Base-by-base conservation (phyloP, 2,888 invertebrate genomes). In the Lutraria lutraria region DNA sequence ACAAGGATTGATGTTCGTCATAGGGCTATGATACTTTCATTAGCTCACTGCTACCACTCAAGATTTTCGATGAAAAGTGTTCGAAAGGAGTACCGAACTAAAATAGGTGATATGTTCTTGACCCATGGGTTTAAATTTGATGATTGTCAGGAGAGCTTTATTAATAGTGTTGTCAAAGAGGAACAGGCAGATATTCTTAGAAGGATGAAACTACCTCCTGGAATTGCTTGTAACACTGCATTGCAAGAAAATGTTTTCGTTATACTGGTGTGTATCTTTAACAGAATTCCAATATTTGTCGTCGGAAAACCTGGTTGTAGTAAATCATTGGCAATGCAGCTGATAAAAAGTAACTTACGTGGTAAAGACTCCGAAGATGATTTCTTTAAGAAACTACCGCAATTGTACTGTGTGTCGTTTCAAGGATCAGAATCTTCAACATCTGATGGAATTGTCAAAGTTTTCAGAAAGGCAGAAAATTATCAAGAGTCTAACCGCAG, bases 301-400 rank as follows among this genome's bases (percentile, higher is more conserved):
- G 94, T 94, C 56, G 94, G 94, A 15, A 94, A 94, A 87, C 94
- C 94, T 15, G 94, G 94, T 0, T 94, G 94, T 81, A 94, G 94
- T 85, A 94, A 94, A 76, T 94, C 94, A 15, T 72, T 94, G 25
- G 93, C 94, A 54, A 91, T 94, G 89, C 94, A 94, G 76, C 68
- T 94, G 2, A 93, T 94, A 4, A 89, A 92, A 87, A 94, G 92
- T 60, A 94, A 94, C 81, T 83, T 94, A 21, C 84, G 94, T 54
- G 94, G 94, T 29, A 92, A 91, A 87, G 94, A 94, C 85, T 94
- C 94, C 0, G 90, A 89, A 83, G 90, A 94, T 90, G 80, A 72
- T 8, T 93, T 93, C 29, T 93, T 94, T 63, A 91, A 92, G 81
- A 80, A 43, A 16, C 68, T 94, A 19, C 94, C 94, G 15, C 93